Evolutionary conservation across 2,888 invertebrate genomes (phyloP).

Genomic region (Lasioglossum leucozonium): DNA sequence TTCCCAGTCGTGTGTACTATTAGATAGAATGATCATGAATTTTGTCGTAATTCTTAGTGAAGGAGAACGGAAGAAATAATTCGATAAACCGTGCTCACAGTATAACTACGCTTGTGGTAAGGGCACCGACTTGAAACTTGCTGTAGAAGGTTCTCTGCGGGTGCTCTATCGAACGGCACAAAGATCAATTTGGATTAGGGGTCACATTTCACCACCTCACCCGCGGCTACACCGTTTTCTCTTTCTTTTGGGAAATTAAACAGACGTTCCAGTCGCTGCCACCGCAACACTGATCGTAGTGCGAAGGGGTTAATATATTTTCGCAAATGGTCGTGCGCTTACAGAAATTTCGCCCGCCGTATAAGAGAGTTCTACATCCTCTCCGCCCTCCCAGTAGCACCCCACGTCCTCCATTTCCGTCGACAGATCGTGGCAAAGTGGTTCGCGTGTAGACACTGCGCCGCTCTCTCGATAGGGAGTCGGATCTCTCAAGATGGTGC

Average conservation of each 20-base stretch:
- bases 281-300: not conserved
- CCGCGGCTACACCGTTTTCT: too few relatives aligned
- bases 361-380: not conserved
- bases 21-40: not conserved
- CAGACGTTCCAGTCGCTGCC: too few relatives aligned
- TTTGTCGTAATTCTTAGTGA: not conserved
- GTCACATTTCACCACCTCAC: not conserved
- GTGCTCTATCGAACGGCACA: too few relatives aligned
- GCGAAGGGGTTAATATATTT: not conserved
- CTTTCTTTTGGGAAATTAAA: not conserved
- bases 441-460: slow-evolving; percentile 63
- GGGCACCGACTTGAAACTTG: not conserved
- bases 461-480: slow-evolving; percentile 60
- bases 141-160: not conserved
- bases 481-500: slow-evolving; percentile 69
- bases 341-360: not conserved
- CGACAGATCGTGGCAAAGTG: slow-evolving; percentile 67
- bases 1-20: not conserved
- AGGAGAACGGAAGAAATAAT: not conserved
- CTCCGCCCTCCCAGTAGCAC: not conserved
- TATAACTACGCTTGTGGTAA: not conserved
- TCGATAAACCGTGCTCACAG: not conserved
- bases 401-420: slow-evolving; percentile 57
- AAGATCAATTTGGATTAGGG: too few relatives aligned
- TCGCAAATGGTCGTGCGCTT: not conserved